Conservation (phyloP, 2,113 vertebrate species). For the Podilymbus podiceps region DNA sequence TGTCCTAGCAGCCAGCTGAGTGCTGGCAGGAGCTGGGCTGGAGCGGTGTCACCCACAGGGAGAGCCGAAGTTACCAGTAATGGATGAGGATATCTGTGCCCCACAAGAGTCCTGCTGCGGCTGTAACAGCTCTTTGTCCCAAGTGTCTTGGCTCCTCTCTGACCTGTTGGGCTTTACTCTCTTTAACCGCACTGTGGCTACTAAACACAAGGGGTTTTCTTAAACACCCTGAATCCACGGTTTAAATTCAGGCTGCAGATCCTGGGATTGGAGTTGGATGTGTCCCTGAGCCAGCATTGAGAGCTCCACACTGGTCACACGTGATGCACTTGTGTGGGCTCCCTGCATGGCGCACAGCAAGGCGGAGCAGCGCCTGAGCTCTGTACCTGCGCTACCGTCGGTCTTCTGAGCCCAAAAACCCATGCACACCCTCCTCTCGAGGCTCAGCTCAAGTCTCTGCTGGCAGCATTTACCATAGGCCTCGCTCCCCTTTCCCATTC, state of each 20-base stretch:
- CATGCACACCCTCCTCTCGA: fast-evolving
- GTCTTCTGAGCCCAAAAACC: not conserved
- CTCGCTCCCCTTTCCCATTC: not conserved
- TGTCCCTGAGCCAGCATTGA: not conserved
- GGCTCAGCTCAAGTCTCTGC: not conserved
- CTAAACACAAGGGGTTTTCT: not conserved
- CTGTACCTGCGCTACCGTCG: fast-evolving
- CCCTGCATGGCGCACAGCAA: not conserved
- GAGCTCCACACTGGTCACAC: fast-evolving
- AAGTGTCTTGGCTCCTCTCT: not conserved
- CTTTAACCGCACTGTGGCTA: not conserved
- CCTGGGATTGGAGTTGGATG: not conserved
- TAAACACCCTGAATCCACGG: not conserved
- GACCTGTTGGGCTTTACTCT: not conserved
- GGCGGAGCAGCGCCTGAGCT: not conserved
- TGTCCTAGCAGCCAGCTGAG: not conserved
- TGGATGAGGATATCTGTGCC: not conserved
- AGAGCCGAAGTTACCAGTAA: not conserved
- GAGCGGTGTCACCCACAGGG: not conserved
- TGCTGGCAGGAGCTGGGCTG: not conserved
- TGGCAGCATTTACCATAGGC: fast-evolving
- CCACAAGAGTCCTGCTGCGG: not conserved
- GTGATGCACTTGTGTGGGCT: fast-evolving
- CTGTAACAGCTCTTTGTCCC: not conserved
- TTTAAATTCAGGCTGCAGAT: not conserved